These are phyloP conservation scores for Ambastaia sidthimunki DNA, from an alignment of 2,797 vertebrate genomes.

Conservation along the genomic window DNA sequence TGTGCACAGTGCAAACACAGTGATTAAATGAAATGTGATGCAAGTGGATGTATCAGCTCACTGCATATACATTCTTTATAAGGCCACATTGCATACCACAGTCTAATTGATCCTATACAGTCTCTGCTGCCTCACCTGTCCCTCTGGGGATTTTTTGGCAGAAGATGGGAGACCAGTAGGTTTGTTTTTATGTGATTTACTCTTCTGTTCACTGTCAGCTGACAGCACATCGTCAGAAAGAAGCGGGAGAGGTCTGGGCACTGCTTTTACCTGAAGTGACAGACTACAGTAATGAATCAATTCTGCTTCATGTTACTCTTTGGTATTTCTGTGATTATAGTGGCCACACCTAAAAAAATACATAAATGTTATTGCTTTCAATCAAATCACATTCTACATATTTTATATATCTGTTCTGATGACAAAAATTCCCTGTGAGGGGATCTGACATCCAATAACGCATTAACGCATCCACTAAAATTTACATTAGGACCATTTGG, in stretches of 20 bases:
- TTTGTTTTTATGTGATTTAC: constrained; percentile 62
- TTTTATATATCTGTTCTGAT: no score
- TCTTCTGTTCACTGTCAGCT: constrained; percentile 57
- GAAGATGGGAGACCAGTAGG: constrained; percentile 49
- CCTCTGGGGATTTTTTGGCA: constrained; percentile 59
- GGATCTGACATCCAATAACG: no score
- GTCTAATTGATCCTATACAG: not conserved
- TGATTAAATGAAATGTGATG: not conserved
- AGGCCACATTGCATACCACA: not conserved
- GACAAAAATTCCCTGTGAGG: no score
- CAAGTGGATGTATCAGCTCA: not conserved
- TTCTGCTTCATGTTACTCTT: no score
- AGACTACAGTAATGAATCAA: not conserved
- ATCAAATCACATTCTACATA: no score
- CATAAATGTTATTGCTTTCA: no score
- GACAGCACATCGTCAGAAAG: constrained; percentile 62
- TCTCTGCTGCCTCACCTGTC: constrained; percentile 74
- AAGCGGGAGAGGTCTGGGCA: constrained; percentile 76
- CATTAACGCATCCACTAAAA: no score
- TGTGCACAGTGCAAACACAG: not conserved
- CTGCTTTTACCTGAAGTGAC: constrained; percentile 64
- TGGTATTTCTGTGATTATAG: no score
- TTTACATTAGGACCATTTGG: no score
- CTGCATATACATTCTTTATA: not conserved
- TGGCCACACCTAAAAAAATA: no score